Conservation (phyloP, 2,888 invertebrate genomes). For the Priapulus caudatus region DNA sequence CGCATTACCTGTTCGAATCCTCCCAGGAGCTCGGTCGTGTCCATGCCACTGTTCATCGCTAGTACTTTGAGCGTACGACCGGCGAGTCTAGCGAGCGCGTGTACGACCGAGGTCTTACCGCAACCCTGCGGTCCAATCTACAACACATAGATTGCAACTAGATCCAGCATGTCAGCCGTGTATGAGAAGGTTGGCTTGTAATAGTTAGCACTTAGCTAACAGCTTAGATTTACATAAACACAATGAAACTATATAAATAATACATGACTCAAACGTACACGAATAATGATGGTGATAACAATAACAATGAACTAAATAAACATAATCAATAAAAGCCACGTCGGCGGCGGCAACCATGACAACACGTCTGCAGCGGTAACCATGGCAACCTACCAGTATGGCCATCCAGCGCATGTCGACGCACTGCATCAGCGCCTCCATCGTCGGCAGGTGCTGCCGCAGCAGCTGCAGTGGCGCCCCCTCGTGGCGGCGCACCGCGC, state of each 20-base stretch:
- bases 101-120: slow-evolving; percentile 67
- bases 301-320: no score
- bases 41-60: slow-evolving; percentile 79
- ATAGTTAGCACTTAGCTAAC: no score
- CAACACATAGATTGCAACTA: no score
- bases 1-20: slow-evolving; percentile 94
- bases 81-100: slow-evolving; percentile 58
- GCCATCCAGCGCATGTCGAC: slow-evolving; percentile 84
- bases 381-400: slow-evolving; percentile 66
- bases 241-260: no score
- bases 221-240: no score
- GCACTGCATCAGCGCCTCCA: slow-evolving; percentile 72
- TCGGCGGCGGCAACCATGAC: no score
- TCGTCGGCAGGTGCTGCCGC: slow-evolving; percentile 40
- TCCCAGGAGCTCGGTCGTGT: slow-evolving; percentile 84
- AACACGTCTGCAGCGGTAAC: no score
- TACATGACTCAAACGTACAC: no score
- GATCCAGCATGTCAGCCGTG: no score
- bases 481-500: neutral
- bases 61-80: slow-evolving; percentile 61
- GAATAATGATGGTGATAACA: no score
- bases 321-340: no score
- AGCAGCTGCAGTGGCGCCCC: slow-evolving; percentile 27
- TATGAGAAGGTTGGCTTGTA: no score
- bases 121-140: slow-evolving; percentile 60